Base-by-base conservation (phyloP, 2,113 vertebrate genomes). In the Noturus placidus region DNA sequence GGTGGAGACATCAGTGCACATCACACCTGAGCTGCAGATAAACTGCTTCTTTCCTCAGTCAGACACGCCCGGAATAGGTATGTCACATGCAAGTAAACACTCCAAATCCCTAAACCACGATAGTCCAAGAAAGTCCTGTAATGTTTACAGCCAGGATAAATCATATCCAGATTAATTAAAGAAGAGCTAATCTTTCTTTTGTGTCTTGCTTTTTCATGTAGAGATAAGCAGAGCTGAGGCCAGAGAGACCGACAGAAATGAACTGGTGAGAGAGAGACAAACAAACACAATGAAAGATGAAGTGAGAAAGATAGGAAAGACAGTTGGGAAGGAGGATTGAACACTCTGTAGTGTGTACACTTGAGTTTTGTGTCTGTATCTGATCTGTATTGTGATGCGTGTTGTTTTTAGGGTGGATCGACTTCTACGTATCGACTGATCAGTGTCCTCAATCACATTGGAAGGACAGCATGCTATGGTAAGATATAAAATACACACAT, bases 381-480 rank as follows among this genome's bases (percentile, higher is more conserved):
- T 38, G 33, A 42, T 10, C 9, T 63, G 19, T 82, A 22, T 81
- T 56, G 50, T 42, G 54, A 2, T 59, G 33, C 27, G 33, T 82
- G 14, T 38, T 42, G 20, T 82, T 25, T 65, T 67, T 50, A 83
- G 82, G 38, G 5, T 65, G 81, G 27, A 46, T n/a, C 25, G n/a
- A 17, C 14, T 13, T 10, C 61, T 8, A 50, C 15, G 1, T 83
- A 83, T 30, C 82, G 27, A 50, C 82, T 83, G 38, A 83, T 67
- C 82, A 83, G 82, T 83, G 59, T 83, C 15, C 20, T 83, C 14
- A 50, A 27, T 42, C 61, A 83, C 67, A 1, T 67, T 27, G 79
- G 79, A 25, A 6, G 3, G 3, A 13, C 56, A 82, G 11, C 79
- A 38, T 11, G 5, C 1, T 59, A 27, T 38, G 79, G 79, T 82